These are phyloP conservation scores for Entomobrya multifasciata DNA, from an alignment of 2,888 invertebrate species.

Conservation along the genomic window DNA sequence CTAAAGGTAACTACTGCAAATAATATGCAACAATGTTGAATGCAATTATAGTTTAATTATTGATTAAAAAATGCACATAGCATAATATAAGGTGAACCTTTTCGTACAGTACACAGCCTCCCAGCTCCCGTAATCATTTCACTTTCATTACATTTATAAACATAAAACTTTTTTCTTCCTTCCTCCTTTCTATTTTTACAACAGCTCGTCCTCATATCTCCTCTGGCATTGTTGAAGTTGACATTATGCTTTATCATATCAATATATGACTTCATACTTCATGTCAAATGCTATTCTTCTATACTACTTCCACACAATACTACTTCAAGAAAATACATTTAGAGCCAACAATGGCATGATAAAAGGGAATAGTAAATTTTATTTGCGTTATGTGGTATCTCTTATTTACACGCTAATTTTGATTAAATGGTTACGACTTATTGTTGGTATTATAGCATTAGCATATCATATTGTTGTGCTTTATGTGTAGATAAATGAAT, in stretches of 20 bases:
- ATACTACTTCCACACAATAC: too few relatives aligned
- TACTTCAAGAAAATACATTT: not conserved
- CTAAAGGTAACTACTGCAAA: too few relatives aligned
- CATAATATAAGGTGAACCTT: not conserved
- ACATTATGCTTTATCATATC: constrained; percentile 26
- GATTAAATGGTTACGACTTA: not conserved
- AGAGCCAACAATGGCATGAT: not conserved
- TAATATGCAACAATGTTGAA: too few relatives aligned
- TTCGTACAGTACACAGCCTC: not conserved
- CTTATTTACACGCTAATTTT: not conserved
- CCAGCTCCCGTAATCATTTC: not conserved
- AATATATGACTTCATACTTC: constrained; percentile 4
- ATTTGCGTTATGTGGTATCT: not conserved
- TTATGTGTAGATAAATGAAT: too few relatives aligned
- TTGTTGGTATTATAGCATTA: not conserved
- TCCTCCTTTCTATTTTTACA: not conserved
- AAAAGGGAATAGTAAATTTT: not conserved
- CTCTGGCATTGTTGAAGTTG: not conserved
- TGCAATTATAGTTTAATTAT: too few relatives aligned
- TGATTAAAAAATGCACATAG: too few relatives aligned
- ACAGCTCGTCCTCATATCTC: too few relatives aligned
- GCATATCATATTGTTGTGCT: too few relatives aligned
- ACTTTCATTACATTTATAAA: constrained; percentile 18
- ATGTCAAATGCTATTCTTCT: too few relatives aligned
- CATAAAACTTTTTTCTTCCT: constrained; percentile 5